Evolutionary conservation across 2,888 invertebrate species (phyloP).

Genomic region (Drosophila nr. perissopoda): DNA sequence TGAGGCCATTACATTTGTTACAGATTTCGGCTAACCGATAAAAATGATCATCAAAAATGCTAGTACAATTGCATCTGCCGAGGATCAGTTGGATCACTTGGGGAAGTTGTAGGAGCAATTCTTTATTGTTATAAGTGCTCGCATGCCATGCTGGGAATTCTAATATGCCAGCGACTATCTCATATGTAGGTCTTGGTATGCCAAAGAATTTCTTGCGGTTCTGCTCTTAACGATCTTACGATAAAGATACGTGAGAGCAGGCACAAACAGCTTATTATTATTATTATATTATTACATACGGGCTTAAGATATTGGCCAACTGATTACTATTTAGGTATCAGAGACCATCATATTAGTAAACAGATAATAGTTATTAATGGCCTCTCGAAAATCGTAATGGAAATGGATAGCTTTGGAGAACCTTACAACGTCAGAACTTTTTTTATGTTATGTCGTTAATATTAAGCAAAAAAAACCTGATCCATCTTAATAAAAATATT

Average conservation of each 20-base stretch:
- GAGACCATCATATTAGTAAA: background rate
- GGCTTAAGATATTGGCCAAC: conserved; percentile 4
- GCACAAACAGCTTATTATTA: conserved; percentile 19
- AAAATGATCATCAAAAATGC: conserved; percentile 70
- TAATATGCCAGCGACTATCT: conserved; percentile 39
- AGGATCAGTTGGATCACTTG: conserved; percentile 26
- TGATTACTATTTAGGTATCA: conserved; percentile 11
- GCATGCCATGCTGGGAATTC: conserved; percentile 60
- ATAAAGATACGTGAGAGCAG: conserved; percentile 19
- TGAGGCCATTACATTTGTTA: conserved; percentile 67
- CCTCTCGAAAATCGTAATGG: background rate
- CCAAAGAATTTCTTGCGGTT: conserved; percentile 40
- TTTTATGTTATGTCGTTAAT: background rate
- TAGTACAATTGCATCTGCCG: conserved; percentile 63
- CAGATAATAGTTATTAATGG: background rate
- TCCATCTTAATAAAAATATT: background rate
- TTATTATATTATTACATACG: conserved; percentile 12
- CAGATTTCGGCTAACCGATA: conserved; percentile 76
- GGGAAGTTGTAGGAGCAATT: conserved; percentile 36
- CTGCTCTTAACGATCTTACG: conserved; percentile 23
- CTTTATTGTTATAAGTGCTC: conserved; percentile 13
- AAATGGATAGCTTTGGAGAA: background rate
- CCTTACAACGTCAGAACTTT: background rate
- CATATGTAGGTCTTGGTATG: conserved; percentile 50
- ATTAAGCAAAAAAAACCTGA: background rate